These are phyloP conservation scores for Chaetodon trifasciatus DNA, from an alignment of 2,797 vertebrate genomes.

Conservation along the genomic window DNA sequence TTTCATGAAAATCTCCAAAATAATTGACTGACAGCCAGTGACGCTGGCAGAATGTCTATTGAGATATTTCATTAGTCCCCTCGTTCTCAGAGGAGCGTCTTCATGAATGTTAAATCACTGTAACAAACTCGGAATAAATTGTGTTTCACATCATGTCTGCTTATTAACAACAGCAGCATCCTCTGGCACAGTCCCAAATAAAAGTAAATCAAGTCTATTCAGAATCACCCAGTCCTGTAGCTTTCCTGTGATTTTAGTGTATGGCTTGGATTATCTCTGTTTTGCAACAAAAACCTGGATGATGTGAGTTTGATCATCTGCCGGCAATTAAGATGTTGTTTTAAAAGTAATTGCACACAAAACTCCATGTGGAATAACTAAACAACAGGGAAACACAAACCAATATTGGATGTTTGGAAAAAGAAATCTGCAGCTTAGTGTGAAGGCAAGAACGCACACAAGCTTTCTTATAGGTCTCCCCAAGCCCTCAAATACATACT, in stretches of 20 bases:
- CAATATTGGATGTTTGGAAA: constrained; percentile 36
- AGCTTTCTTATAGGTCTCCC: neutral
- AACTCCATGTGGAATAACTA: constrained; percentile 33
- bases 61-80: constrained; percentile 43
- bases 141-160: constrained; percentile 18
- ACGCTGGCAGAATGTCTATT: constrained; percentile 33
- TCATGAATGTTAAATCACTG: constrained; percentile 48
- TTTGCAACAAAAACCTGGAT: constrained; percentile 29
- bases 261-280: constrained; percentile 15
- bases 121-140: constrained; percentile 48
- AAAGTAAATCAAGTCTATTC: constrained; percentile 19
- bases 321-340: constrained; percentile 30
- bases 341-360: constrained; percentile 48
- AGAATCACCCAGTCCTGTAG: constrained; percentile 11
- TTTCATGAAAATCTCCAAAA: constrained; percentile 19
- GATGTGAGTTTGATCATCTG: constrained; percentile 49
- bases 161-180: constrained; percentile 26
- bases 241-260: neutral
- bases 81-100: constrained; percentile 19
- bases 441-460: constrained; percentile 11
- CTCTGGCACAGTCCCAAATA: constrained; percentile 3
- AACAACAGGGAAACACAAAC: constrained; percentile 24
- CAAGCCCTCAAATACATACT: neutral
- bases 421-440: constrained; percentile 32
- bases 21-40: constrained; percentile 23